phyloP scores from a whole-genome alignment of 2,113 vertebrate species.

The Myiopsitta monachus region DNA sequence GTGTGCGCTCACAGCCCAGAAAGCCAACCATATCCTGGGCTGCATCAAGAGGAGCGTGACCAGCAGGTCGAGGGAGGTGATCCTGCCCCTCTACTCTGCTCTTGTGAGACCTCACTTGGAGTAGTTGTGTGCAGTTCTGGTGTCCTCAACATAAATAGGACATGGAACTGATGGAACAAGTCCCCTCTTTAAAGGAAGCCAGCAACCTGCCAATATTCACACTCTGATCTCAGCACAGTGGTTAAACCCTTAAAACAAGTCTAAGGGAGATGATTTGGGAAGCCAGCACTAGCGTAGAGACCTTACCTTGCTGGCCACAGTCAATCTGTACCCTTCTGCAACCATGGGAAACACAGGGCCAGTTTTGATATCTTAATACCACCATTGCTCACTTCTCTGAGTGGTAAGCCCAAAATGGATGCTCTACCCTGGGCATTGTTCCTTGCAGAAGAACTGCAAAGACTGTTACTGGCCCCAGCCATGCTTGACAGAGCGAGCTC shows the following conservation, averaged over 20 bases:
- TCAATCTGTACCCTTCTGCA: background rate
- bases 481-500: rapidly evolving
- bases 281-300: rapidly evolving
- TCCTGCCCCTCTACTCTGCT: too few relatives aligned
- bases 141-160: too few relatives aligned
- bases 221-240: rapidly evolving
- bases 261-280: background rate
- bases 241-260: background rate
- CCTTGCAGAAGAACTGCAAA: background rate
- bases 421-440: background rate
- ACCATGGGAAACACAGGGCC: background rate
- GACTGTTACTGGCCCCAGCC: background rate
- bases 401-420: background rate
- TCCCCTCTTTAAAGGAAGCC: background rate
- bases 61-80: too few relatives aligned
- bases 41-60: too few relatives aligned
- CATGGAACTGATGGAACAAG: too few relatives aligned
- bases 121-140: too few relatives aligned
- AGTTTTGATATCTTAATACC: background rate
- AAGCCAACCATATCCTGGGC: too few relatives aligned
- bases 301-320: background rate
- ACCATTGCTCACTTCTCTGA: background rate
- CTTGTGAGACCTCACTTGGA: too few relatives aligned
- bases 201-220: background rate
- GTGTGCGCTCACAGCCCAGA: too few relatives aligned